Percentiles rank a stretch among this genome's conserved stretches.
Evolutionary conservation across 53 echinoderm and acorn worm species (phyloP).

Genomic region (Paracentrotus lividus): DNA sequence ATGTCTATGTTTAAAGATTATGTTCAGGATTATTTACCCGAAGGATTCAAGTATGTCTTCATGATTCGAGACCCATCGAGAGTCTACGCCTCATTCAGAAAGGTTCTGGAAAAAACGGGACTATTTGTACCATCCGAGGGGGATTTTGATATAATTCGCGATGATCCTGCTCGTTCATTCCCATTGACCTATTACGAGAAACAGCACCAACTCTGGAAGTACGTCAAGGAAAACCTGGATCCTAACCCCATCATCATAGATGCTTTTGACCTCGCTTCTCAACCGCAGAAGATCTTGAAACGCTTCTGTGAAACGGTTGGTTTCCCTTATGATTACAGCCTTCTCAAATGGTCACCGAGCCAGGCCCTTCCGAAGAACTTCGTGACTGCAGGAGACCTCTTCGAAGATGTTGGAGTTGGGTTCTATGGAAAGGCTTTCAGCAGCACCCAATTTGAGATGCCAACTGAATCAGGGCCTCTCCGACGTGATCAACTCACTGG

Average conservation of each 20-base stretch:
- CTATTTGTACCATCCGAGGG: neutral
- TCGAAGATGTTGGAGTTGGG: neutral
- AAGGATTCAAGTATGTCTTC: neutral
- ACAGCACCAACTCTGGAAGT: slow-evolving; percentile 43
- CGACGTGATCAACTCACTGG: slow-evolving; percentile 44
- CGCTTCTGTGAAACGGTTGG: neutral
- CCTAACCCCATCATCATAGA: slow-evolving; percentile 33
- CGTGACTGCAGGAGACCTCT: neutral
- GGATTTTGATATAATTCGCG: neutral
- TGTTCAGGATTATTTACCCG: neutral
- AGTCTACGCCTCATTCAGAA: slow-evolving; percentile 21
- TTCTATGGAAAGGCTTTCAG: neutral
- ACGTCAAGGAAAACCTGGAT: slow-evolving; percentile 43
- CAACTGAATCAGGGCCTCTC: slow-evolving; percentile 1
- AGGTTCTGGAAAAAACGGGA: neutral
- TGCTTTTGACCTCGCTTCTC: slow-evolving; percentile 6
- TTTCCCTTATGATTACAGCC: slow-evolving; percentile 6
- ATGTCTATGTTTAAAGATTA: neutral
- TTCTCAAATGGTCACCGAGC: slow-evolving; percentile 7
- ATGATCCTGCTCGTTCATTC: neutral
- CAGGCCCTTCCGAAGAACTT: slow-evolving; percentile 6
- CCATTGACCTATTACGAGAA: slow-evolving; percentile 30
- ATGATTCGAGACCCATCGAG: slow-evolving; percentile 20
- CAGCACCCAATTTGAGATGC: slow-evolving; percentile 12
- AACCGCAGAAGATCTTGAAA: slow-evolving; percentile 4